Conservation (phyloP, 2,888 invertebrate species). For the Heteromurus nitidus region DNA sequence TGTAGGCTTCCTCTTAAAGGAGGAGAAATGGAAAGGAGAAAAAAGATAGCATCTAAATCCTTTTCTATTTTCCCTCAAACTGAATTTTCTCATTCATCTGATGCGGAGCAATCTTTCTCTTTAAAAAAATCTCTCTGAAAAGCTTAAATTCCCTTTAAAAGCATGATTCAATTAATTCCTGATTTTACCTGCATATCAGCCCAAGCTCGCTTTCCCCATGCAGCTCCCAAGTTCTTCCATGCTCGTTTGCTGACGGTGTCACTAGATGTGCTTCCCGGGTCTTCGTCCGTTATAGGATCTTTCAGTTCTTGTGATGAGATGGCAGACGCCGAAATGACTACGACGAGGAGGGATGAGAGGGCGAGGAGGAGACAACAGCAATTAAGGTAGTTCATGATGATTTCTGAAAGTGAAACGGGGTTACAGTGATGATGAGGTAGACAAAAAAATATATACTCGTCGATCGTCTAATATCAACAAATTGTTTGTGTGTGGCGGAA, state of each 20-base stretch:
- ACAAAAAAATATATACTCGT: background rate
- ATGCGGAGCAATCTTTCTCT: background rate
- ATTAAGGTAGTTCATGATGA: constrained; percentile 54
- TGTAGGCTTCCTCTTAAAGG: background rate
- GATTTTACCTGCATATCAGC: constrained; percentile 77
- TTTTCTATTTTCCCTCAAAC: background rate
- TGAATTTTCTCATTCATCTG: background rate
- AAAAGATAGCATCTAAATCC: background rate
- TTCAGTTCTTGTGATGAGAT: constrained; percentile 61
- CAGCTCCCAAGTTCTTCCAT: constrained; percentile 73
- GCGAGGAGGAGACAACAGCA: constrained; percentile 52
- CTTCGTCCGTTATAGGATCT: constrained; percentile 62
- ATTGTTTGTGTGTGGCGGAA: background rate
- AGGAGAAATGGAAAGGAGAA: background rate
- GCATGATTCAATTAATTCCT: background rate
- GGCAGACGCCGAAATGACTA: constrained; percentile 56
- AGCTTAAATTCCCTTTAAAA: background rate
- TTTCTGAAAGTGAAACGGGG: background rate
- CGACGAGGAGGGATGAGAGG: constrained; percentile 63
- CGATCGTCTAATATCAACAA: background rate
- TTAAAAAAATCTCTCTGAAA: background rate
- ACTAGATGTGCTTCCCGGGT: constrained; percentile 53
- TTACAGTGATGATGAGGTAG: constrained; percentile 23
- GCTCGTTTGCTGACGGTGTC: constrained; percentile 66
- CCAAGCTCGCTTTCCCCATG: constrained; percentile 80